Evolutionary conservation across 2,797 vertebrate species (phyloP), one percentile per base, ranked within the genome.

Genomic region (Benthosema pterotum): DNA sequence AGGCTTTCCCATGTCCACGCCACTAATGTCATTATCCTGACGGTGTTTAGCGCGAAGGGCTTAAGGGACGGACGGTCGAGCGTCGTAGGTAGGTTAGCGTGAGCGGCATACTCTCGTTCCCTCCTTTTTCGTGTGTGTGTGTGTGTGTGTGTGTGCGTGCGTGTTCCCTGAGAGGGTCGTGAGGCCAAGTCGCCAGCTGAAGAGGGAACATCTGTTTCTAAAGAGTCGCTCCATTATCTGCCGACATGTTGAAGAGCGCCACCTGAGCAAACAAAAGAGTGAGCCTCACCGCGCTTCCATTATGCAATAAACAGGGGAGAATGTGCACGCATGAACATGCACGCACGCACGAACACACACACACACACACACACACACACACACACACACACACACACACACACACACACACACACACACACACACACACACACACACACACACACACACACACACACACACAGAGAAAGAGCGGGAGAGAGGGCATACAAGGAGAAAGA

Each of bases 211-310:
- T 92, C 91, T 93, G 92, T 85, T 84, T 87, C 80, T 81, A 83
- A 88, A 92, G 85, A 84, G 85, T 83, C 89, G 57, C 78, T 85
- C 87, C 73, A 92, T 91, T 90, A 91, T 90, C 75, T 64, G 45
- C 75, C 79, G 74, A 87, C 87, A 83, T n/a, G 84, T 80, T 69
- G 75, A 75, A 70, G 74, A 83, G 72, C 72, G 22, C 80, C 89
- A 92, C 89, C 90, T 91, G 90, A 92, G 86, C 86, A 91, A 93
- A 93, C 88, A 91, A 86, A n/a, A 90, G 84, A 84, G 65, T 19
- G 82, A 84, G 65, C 25, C 42, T 48, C 42, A 71, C 52, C 65
- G 65, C 48, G 38, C 75, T 73, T 75, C 83, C 84, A 89, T 91
- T 90, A 86, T 82, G 84, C 75, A 78, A 84, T 80, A 75, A 81